These are phyloP conservation scores for Tetanocera ferruginea DNA, from an alignment of 2,888 invertebrate genomes.

Conservation along the genomic window DNA sequence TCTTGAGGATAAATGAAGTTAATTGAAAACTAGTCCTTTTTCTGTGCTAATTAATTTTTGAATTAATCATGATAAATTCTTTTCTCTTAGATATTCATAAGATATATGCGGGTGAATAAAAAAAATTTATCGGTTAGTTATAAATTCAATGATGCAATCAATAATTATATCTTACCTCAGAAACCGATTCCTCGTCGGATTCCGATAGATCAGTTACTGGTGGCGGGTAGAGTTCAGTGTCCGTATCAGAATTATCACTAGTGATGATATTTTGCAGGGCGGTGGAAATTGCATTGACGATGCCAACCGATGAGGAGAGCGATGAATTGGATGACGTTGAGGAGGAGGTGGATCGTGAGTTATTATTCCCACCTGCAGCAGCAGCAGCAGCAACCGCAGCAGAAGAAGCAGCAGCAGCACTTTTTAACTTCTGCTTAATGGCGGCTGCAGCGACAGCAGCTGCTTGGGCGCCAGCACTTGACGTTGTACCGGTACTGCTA, in stretches of 20 bases:
- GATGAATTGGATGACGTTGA: slow-evolving; percentile 66
- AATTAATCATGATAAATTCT: too few relatives aligned
- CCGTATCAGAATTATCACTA: slow-evolving; percentile 89
- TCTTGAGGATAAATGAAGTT: too few relatives aligned
- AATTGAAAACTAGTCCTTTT: too few relatives aligned
- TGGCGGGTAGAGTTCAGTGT: slow-evolving; percentile 84
- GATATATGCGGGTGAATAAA: neutral
- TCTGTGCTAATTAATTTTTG: too few relatives aligned
- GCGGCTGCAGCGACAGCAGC: slow-evolving; percentile 58
- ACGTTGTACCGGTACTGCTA: slow-evolving; percentile 48
- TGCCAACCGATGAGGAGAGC: slow-evolving; percentile 64
- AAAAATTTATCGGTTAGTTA: neutral
- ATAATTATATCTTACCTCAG: slow-evolving; percentile 81
- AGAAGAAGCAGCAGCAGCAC: slow-evolving; percentile 53
- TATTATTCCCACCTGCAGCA: slow-evolving; percentile 34
- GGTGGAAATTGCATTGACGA: slow-evolving; percentile 65
- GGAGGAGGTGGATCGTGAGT: slow-evolving; percentile 61
- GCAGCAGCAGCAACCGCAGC: slow-evolving; percentile 55
- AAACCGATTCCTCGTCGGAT: slow-evolving; percentile 96
- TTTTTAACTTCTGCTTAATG: slow-evolving; percentile 61
- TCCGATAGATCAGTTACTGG: slow-evolving; percentile 95
- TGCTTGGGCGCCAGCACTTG: slow-evolving; percentile 50
- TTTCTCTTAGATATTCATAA: too few relatives aligned
- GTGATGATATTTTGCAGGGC: slow-evolving; percentile 72
- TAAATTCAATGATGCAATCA: neutral